Evolutionary conservation across 2,797 vertebrate genomes (phyloP).

Genomic region (Apogon talboti): DNA sequence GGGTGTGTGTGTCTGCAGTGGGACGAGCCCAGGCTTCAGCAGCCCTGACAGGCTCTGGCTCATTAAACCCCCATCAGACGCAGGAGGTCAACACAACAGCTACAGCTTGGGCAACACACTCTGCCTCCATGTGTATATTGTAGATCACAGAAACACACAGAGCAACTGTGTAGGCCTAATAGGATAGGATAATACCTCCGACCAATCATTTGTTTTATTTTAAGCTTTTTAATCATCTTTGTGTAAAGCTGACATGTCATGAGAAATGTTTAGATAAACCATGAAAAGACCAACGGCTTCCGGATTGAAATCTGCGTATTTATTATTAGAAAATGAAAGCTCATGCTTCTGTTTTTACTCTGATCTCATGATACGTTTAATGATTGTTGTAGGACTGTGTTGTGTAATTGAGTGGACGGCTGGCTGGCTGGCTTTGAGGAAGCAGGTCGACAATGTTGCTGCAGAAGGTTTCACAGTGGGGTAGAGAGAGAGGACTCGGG

Average conservation of each 20-base stretch:
- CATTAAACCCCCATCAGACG: conserved; percentile 76
- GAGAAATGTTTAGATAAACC: conserved; percentile 63
- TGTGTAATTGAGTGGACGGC: conserved; percentile 40
- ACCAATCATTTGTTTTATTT: conserved; percentile 66
- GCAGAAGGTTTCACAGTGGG: conserved; percentile 77
- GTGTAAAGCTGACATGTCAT: conserved; percentile 42
- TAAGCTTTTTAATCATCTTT: conserved; percentile 67
- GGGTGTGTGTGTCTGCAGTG: conserved; percentile 53
- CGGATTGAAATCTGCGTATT: conserved; percentile 9
- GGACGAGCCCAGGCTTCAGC: conserved; percentile 60
- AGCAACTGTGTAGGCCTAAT: conserved; percentile 10
- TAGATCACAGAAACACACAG: conserved; percentile 28
- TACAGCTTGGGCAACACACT: conserved; percentile 32
- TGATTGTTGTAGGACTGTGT: conserved; percentile 17
- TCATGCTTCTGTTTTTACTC: conserved; percentile 26
- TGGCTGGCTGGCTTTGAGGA: conserved; percentile 55
- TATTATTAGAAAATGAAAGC: conserved; percentile 45
- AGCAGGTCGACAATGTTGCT: conserved; percentile 64
- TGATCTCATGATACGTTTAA: conserved; percentile 9
- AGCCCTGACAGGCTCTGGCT: conserved; percentile 72
- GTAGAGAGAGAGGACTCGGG: conserved; percentile 42
- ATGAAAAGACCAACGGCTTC: conserved; percentile 51
- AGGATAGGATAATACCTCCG: conserved; percentile 42
- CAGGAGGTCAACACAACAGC: conserved; percentile 73
- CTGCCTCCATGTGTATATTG: conserved; percentile 27